These are phyloP conservation scores for Phortica variegata DNA, from an alignment of 1,140 invertebrate genomes.

Conservation along the genomic window DNA sequence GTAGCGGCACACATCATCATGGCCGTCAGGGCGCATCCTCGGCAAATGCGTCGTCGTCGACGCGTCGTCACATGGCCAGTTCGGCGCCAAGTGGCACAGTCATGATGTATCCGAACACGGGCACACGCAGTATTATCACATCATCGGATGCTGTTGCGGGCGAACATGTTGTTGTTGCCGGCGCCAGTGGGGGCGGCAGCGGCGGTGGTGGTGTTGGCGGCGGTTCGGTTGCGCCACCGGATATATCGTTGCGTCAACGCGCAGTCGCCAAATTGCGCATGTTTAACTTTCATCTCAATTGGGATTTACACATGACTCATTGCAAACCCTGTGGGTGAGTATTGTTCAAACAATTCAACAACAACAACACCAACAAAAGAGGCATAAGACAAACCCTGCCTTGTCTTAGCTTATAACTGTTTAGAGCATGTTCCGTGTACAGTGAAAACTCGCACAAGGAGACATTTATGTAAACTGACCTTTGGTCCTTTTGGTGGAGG, in stretches of 20 bases:
- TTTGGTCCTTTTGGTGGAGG: too few relatives aligned
- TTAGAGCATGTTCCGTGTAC: too few relatives aligned
- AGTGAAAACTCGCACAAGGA: too few relatives aligned
- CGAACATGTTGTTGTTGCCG: not conserved
- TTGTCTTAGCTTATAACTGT: too few relatives aligned
- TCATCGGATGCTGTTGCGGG: slow-evolving; percentile 2
- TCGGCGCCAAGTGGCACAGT: slow-evolving; percentile 52
- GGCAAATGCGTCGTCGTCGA: slow-evolving; percentile 13
- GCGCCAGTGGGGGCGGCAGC: not conserved
- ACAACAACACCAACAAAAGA: too few relatives aligned
- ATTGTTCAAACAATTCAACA: too few relatives aligned
- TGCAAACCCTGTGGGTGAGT: slow-evolving; percentile 57
- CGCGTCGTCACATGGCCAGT: slow-evolving; percentile 44
- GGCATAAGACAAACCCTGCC: too few relatives aligned
- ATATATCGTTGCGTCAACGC: slow-evolving; percentile 52
- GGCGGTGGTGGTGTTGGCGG: slow-evolving; percentile 5
- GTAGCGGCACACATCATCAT: slow-evolving; percentile 7
- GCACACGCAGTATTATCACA: slow-evolving; percentile 5
- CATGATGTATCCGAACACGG: slow-evolving; percentile 49
- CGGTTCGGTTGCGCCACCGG: slow-evolving; percentile 19
- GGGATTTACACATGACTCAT: slow-evolving; percentile 57
- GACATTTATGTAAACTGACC: too few relatives aligned
- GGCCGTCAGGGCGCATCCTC: slow-evolving; percentile 10
- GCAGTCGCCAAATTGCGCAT: slow-evolving; percentile 55
- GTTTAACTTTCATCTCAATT: slow-evolving; percentile 57